Percentiles rank a stretch among this genome's conserved stretches.
phyloP scores from a whole-genome alignment of 2,113 vertebrate species.

The Eira barbara region DNA sequence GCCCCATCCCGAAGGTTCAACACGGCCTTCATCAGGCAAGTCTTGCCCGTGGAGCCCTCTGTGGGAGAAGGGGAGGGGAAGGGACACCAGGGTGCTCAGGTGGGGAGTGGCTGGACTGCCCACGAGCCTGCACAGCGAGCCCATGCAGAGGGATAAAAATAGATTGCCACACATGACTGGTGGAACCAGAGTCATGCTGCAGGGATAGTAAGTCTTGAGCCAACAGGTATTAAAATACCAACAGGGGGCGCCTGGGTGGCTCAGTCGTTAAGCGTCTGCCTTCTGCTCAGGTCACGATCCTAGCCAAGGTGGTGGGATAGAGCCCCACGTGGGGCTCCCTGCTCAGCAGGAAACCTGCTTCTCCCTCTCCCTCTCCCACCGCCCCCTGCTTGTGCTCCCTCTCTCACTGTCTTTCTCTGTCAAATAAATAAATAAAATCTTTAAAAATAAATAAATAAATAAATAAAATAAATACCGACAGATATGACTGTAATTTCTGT shows the following conservation, averaged over 20 bases:
- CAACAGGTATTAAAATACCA: neutral
- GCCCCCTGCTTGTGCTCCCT: too few species aligned
- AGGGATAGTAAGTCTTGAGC: neutral
- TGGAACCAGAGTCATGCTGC: neutral
- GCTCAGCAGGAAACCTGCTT: too few species aligned
- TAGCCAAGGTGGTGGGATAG: too few species aligned
- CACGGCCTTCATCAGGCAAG: slow-evolving; percentile 93
- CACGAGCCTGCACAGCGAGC: neutral
- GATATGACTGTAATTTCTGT: neutral
- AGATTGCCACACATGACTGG: neutral
- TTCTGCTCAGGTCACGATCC: too few species aligned
- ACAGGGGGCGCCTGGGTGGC: too few species aligned
- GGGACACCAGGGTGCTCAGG: neutral
- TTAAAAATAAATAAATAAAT: too few species aligned
- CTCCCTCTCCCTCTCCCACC: too few species aligned
- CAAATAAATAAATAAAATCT: too few species aligned
- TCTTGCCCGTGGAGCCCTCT: slow-evolving; percentile 94
- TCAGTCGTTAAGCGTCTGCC: too few species aligned
- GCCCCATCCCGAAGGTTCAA: slow-evolving; percentile 88
- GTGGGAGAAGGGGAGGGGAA: neutral
- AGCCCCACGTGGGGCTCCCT: too few species aligned
- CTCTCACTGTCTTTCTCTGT: too few species aligned
- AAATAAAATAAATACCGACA: neutral
- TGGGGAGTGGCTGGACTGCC: neutral
- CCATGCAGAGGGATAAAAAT: neutral